These are phyloP conservation scores for Platalea minor DNA, from an alignment of 2,797 vertebrate species.

Conservation along the genomic window DNA sequence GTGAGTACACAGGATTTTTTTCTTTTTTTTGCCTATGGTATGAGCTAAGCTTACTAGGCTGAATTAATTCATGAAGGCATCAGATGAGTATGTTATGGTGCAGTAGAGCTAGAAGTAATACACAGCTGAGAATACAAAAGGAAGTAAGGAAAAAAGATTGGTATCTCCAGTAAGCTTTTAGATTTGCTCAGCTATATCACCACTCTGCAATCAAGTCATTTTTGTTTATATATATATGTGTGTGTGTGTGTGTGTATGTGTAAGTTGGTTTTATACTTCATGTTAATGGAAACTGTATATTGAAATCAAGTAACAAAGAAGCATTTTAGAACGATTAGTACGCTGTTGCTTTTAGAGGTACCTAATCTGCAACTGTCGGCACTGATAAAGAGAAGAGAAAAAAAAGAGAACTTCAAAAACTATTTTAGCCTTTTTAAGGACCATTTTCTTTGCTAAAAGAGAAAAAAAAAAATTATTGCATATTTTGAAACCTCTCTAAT, in stretches of 20 bases:
- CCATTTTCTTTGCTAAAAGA: not conserved
- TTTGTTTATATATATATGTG: not conserved
- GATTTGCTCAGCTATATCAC: not conserved
- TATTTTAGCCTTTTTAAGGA: not conserved
- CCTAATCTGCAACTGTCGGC: not conserved
- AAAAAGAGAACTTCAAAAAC: not conserved
- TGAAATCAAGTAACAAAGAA: not conserved
- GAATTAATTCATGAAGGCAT: not conserved
- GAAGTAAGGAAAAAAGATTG: not conserved
- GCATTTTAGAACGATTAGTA: not conserved
- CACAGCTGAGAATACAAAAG: not conserved
- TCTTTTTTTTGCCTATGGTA: not conserved
- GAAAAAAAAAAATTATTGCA: not conserved
- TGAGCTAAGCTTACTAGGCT: not conserved
- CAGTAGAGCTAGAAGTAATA: not conserved
- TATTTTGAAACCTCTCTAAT: not conserved
- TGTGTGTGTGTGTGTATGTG: not conserved
- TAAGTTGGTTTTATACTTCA: not conserved
- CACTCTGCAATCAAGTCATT: fast-evolving
- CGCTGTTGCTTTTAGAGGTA: not conserved
- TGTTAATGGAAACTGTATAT: not conserved
- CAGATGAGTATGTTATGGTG: not conserved
- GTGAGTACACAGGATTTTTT: not conserved
- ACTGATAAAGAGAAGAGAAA: not conserved
- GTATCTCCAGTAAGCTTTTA: not conserved